These are phyloP conservation scores for Colius striatus DNA, from an alignment of 2,113 vertebrate genomes.

Conservation along the genomic window DNA sequence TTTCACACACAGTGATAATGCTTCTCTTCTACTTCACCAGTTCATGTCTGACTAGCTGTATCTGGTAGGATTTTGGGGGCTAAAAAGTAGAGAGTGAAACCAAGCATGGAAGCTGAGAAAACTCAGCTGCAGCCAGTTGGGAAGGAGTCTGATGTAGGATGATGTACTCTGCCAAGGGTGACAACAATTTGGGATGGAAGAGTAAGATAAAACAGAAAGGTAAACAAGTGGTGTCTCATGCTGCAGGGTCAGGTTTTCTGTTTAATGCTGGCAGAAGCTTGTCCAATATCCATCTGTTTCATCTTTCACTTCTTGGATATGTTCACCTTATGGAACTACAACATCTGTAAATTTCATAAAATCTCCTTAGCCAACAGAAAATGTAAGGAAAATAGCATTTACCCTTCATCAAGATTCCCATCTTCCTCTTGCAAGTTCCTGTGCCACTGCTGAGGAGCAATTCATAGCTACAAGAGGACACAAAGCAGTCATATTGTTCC, in stretches of 20 bases:
- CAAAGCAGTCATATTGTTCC: neutral
- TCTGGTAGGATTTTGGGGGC: neutral
- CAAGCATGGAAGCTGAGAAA: neutral
- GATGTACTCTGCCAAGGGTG: neutral
- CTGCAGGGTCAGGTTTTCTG: neutral
- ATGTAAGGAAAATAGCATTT: neutral
- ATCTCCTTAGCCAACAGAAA: neutral
- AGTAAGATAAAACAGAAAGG: neutral
- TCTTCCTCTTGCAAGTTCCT: neutral
- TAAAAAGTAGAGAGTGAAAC: neutral
- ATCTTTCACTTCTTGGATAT: neutral
- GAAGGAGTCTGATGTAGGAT: too few relatives aligned
- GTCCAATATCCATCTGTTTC: accelerated
- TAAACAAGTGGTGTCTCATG: neutral
- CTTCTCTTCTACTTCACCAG: neutral
- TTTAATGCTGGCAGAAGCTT: neutral
- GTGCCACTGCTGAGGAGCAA: neutral
- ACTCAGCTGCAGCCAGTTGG: neutral
- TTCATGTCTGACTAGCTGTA: neutral
- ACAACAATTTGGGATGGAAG: neutral
- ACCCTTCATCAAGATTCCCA: accelerated
- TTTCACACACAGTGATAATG: accelerated
- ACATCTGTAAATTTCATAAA: neutral
- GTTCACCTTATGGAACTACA: neutral
- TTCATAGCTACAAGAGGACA: neutral